These are phyloP conservation scores for Ctenopoma kingsleyae DNA, from an alignment of 2,797 vertebrate species.

Conservation along the genomic window DNA sequence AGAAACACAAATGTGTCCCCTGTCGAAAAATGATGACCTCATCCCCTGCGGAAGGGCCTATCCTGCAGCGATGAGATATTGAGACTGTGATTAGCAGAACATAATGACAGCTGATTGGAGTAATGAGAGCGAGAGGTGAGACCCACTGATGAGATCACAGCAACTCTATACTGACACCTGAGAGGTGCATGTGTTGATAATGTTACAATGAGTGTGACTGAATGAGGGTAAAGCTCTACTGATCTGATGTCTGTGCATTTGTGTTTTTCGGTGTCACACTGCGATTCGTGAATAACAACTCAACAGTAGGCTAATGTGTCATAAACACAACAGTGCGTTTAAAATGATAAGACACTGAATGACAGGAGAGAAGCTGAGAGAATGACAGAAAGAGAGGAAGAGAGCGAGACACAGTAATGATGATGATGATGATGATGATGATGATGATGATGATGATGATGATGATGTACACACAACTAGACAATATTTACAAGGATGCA, in stretches of 20 bases:
- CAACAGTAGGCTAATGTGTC: slow-evolving; percentile 71
- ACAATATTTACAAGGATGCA: slow-evolving; percentile 14
- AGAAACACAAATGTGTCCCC: slow-evolving; percentile 38
- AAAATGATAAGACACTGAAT: slow-evolving; percentile 54
- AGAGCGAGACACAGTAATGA: background rate
- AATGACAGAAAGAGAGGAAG: background rate
- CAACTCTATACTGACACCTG: slow-evolving; percentile 43
- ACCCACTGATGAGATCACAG: slow-evolving; percentile 55
- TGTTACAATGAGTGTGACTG: slow-evolving; percentile 14
- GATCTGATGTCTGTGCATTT: slow-evolving; percentile 21
- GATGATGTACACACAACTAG: slow-evolving; percentile 12
- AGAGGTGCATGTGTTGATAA: slow-evolving; percentile 26
- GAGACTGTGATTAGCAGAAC: slow-evolving; percentile 60
- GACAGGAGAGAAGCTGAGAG: slow-evolving; percentile 54
- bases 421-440: too few relatives aligned
- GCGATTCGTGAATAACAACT: slow-evolving; percentile 56
- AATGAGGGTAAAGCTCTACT: slow-evolving; percentile 21
- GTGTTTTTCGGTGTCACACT: slow-evolving; percentile 44
- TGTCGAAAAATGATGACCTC: slow-evolving; percentile 65
- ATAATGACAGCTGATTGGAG: slow-evolving; percentile 70
- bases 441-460: background rate
- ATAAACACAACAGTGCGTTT: slow-evolving; percentile 47
- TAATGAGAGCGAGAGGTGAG: slow-evolving; percentile 50
- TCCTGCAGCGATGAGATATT: slow-evolving; percentile 60
- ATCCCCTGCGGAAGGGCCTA: slow-evolving; percentile 29